Evolutionary conservation across 2,888 invertebrate species (phyloP).

Genomic region (Dynastes hyllus): DNA sequence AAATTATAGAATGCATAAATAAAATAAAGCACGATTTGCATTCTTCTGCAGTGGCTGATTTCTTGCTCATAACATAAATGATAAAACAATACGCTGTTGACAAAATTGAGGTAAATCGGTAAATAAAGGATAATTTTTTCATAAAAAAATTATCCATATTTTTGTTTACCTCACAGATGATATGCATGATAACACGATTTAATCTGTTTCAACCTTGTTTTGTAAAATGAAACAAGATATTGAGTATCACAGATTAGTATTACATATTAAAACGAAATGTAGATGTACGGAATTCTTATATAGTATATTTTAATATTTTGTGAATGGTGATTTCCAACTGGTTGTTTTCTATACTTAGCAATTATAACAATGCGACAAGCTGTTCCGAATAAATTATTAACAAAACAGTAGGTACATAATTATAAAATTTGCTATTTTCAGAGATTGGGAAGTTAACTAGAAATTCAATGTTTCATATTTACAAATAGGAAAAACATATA

Average conservation of each 20-base stretch:
- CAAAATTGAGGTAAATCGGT: background rate
- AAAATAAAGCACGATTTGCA: constrained; percentile 6
- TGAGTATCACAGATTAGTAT: constrained; percentile 37
- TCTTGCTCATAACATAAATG: background rate
- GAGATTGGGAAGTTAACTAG: too few relatives aligned
- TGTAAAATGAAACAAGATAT: constrained; percentile 24
- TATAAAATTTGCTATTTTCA: too few relatives aligned
- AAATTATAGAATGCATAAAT: background rate
- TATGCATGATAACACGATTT: constrained; percentile 31
- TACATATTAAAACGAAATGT: constrained; percentile 2
- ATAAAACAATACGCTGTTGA: constrained; percentile 26
- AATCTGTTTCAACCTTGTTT: constrained; percentile 21
- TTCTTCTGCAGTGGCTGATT: constrained; percentile 29
- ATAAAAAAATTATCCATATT: constrained; percentile 49
- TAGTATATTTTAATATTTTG: background rate
- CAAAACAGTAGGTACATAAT: too few relatives aligned
- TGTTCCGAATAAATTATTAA: too few relatives aligned
- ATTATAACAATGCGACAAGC: too few relatives aligned
- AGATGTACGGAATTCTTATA: constrained; percentile 8
- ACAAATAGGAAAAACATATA: background rate
- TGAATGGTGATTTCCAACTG: too few relatives aligned
- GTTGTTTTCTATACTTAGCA: too few relatives aligned
- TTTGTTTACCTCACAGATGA: constrained; percentile 35
- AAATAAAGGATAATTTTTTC: constrained; percentile 50
- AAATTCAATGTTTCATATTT: too few relatives aligned